Evolutionary conservation across 2,797 vertebrate genomes (phyloP), one percentile per base, ranked within the genome.

Genomic region (Siniperca obscura): DNA sequence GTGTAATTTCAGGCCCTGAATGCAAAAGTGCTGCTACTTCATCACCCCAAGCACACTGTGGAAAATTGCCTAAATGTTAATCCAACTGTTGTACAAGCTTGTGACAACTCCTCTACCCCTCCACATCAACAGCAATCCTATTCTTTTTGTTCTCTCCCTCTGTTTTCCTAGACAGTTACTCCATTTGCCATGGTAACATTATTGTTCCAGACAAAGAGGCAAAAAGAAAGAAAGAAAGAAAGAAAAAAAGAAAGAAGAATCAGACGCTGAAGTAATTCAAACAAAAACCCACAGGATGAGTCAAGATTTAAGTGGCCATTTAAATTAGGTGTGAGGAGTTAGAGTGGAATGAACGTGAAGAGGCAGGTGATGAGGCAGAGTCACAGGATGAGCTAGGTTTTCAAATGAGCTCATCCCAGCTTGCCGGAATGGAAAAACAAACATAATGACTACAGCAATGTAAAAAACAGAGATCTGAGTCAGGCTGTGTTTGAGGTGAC

Each of bases 51-150:
- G 80, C 73, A 56, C 17, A 12, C 69, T 55, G 27, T 68, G 80
- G 75, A 74, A 87, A 90, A 90, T 89, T 87, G 82, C 55, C 77
- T 75, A 60, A 90, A 86, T 87, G 88, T 77, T 86, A 88, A 83
- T 86, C 84, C 82, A 85, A 53, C 46, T 81, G 76, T 87, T 85
- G 67, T 65, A 66, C 36, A 30, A 70, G 57, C 70, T 53, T 38
- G 64, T 55, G 74, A 84, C 78, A 72, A 40, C 68, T 71, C 65
- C 25, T 67, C 36, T 60, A 34, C 40, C 42, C 55, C 25, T 65
- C 52, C 44, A 67, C 64, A 1, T 16, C 25, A n/a, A 17, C 79
- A 59, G 55, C 60, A 80, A 40, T 50, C 69, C 17, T 71, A 56
- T 42, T 69, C 42, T 53, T 76, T 74, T 71, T 48, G 11, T 50